Percentiles rank a stretch among this genome's conserved stretches.
Evolutionary conservation across 1,140 invertebrate genomes (phyloP).

Genomic region (Dufourea novaeangliae): DNA sequence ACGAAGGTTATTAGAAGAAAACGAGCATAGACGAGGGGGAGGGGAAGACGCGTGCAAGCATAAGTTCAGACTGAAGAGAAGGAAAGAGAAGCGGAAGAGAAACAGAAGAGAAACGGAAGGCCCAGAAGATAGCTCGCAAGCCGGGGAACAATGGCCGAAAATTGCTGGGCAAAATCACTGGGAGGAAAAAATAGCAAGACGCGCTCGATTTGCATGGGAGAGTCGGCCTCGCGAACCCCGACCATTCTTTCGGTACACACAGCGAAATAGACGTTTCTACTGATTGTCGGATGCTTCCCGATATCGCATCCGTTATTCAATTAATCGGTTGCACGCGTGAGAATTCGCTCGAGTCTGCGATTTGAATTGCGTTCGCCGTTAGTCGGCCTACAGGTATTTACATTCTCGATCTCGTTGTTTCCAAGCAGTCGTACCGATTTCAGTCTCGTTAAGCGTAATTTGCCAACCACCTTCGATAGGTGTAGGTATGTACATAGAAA

Average conservation of each 20-base stretch:
- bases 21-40: not conserved
- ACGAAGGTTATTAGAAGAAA: conserved; percentile 7
- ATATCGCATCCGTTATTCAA: no score
- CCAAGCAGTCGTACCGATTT: no score
- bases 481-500: no score
- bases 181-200: conserved; percentile 34
- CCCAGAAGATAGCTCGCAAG: conserved; percentile 24
- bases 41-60: not conserved
- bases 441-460: no score
- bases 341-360: no score
- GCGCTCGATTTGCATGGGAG: conserved; percentile 58
- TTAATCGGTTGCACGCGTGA: no score
- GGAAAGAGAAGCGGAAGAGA: not conserved
- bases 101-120: conserved; percentile 40
- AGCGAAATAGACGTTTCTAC: no score
- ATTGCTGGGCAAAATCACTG: conserved; percentile 52
- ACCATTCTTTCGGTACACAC: conserved; percentile 45
- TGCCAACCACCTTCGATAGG: no score
- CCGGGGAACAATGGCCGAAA: conserved; percentile 66
- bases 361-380: no score
- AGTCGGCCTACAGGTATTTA: no score
- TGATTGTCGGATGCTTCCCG: no score
- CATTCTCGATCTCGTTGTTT: no score
- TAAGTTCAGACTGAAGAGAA: conserved; percentile 7
- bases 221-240: not conserved